Evolutionary conservation across 64 coral and sea anemone genomes (phyloP).

Genomic region (Montipora cactus): DNA sequence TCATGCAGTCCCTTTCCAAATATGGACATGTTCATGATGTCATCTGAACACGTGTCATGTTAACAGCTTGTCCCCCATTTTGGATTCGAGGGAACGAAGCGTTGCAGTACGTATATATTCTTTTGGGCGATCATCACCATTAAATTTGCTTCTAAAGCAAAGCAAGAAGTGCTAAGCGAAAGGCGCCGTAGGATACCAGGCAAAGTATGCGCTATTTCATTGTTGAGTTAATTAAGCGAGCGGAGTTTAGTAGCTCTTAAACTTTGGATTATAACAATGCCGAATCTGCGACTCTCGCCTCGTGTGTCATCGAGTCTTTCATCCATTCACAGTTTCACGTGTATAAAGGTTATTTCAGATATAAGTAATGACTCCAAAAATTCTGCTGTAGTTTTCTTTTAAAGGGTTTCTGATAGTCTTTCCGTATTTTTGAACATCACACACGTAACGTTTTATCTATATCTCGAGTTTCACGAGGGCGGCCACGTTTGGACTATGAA

Average conservation of each 20-base stretch:
- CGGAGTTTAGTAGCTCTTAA: not conserved
- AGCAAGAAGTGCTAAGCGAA: constrained; percentile 73
- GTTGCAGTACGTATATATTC: not conserved
- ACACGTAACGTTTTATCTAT: no score
- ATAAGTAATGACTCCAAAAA: not conserved
- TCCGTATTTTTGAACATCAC: not conserved
- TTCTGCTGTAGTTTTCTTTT: not conserved
- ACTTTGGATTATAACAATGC: not conserved
- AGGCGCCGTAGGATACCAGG: constrained; percentile 81
- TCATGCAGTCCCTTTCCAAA: not conserved
- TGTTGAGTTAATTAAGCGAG: constrained; percentile 22
- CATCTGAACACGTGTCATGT: constrained; percentile 16
- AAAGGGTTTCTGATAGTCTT: not conserved
- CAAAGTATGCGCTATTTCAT: constrained; percentile 86
- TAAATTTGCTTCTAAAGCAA: constrained; percentile 54
- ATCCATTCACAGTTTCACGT: not conserved
- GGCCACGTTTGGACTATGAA: no score
- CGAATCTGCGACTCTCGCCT: not conserved
- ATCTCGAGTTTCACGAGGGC: no score
- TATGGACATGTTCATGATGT: not conserved
- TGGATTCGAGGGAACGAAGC: not conserved
- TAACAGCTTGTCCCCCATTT: constrained; percentile 3
- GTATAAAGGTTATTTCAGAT: not conserved
- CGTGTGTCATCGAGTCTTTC: not conserved
- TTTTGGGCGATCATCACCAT: not conserved